These are phyloP conservation scores for Drosophila recens DNA, from an alignment of 2,888 invertebrate species.

Conservation along the genomic window DNA sequence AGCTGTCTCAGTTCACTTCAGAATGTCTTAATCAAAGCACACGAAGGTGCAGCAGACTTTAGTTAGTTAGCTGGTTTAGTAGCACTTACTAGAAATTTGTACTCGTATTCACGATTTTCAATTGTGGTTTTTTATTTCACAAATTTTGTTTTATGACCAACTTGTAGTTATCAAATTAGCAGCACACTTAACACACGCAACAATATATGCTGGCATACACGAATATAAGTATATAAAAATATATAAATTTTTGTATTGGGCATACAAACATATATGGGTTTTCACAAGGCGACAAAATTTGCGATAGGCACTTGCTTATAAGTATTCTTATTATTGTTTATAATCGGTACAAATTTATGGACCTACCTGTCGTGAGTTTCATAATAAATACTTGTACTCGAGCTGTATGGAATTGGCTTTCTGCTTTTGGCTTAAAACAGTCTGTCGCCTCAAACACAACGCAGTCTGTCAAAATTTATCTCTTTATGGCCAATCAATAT, in stretches of 20 bases:
- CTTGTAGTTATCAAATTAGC: conserved; percentile 55
- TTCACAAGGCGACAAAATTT: conserved; percentile 33
- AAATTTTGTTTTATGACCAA: conserved; percentile 1
- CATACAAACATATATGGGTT: background rate
- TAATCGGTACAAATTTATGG: conserved; percentile 64
- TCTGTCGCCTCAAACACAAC: conserved; percentile 12
- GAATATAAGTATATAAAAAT: background rate
- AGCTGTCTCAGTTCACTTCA: conserved; percentile 45
- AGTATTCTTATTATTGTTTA: conserved; percentile 40
- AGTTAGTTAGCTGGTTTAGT: conserved; percentile 9
- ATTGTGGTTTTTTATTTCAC: conserved; percentile 6
- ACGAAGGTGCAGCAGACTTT: conserved; percentile 13
- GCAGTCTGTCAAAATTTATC: conserved; percentile 15
- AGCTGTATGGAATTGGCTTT: conserved; percentile 18
- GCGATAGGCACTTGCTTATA: conserved; percentile 56
- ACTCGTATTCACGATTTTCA: conserved; percentile 7
- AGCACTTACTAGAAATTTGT: conserved; percentile 12
- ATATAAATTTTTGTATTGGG: conserved; percentile 2
- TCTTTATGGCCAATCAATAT: conserved; percentile 22
- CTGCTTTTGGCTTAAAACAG: conserved; percentile 23
- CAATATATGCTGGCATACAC: conserved; percentile 2
- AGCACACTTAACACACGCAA: conserved; percentile 19
- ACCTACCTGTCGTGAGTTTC: conserved; percentile 29
- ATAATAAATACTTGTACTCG: conserved; percentile 26
- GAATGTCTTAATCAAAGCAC: conserved; percentile 48